Evolutionary conservation across 2,797 vertebrate species (phyloP).

Genomic region (Takifugu ocellatus): DNA sequence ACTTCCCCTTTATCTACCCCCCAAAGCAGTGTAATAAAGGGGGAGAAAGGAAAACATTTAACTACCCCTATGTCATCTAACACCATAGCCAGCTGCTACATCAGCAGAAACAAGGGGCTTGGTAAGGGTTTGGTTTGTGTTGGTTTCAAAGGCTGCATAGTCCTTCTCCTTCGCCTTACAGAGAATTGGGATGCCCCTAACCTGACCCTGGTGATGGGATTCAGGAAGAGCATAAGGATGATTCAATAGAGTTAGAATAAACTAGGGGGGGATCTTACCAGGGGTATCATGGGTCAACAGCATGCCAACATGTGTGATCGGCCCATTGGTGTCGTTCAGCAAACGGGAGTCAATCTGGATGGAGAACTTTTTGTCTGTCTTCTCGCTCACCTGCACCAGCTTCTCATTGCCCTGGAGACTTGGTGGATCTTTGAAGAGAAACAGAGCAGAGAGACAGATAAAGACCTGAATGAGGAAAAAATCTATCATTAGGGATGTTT

Average conservation of each 20-base stretch:
- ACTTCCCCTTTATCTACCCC: too few species aligned
- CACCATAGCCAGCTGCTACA: too few species aligned
- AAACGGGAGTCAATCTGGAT: constrained; percentile 23
- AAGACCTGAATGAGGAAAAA: too few species aligned
- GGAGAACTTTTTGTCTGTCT: constrained; percentile 26
- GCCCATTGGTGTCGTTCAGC: constrained; percentile 48
- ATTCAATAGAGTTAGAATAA: neutral
- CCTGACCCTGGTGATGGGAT: neutral
- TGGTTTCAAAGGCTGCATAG: too few species aligned
- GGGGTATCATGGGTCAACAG: constrained; percentile 25
- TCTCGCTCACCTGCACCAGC: rapidly evolving
- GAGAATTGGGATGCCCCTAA: too few species aligned
- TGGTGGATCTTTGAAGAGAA: constrained; percentile 47
- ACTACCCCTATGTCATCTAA: too few species aligned
- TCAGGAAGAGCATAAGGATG: neutral
- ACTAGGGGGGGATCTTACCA: constrained; percentile 32
- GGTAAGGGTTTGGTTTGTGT: too few species aligned
- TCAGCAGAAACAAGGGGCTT: too few species aligned
- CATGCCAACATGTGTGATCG: constrained; percentile 59
- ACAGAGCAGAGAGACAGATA: neutral
- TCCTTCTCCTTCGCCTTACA: too few species aligned
- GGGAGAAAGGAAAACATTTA: too few species aligned
- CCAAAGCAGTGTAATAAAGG: too few species aligned
- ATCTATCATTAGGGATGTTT: neutral
- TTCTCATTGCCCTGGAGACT: rapidly evolving